A percentile compares a stretch with the other conserved stretches of the same genome.
Conservation (phyloP, 2,113 vertebrate species). For the Dendropsophus ebraccatus region DNA sequence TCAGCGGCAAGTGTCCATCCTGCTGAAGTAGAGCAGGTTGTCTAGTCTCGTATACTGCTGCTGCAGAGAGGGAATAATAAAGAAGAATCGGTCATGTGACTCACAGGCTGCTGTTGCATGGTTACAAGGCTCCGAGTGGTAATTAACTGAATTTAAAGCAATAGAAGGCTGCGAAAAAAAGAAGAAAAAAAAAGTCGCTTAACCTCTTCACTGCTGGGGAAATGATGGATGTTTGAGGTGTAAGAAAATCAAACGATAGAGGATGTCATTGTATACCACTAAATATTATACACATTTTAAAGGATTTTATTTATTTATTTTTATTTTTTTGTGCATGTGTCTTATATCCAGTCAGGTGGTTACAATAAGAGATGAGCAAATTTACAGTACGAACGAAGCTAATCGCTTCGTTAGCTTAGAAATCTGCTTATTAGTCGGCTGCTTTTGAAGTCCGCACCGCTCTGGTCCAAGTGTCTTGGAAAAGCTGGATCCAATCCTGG, state of each 20-base stretch:
- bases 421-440: too few species aligned
- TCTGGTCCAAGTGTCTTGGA: too few species aligned
- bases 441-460: too few species aligned
- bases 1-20: slow-evolving; percentile 78
- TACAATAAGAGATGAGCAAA: too few species aligned
- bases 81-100: slow-evolving; percentile 55
- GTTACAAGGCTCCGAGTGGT: slow-evolving; percentile 56
- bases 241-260: not conserved
- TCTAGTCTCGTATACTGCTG: slow-evolving; percentile 79
- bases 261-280: not conserved
- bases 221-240: not conserved
- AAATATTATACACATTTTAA: not conserved
- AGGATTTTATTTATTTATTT: not conserved
- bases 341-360: not conserved
- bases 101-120: slow-evolving; percentile 57
- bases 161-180: slow-evolving; percentile 39
- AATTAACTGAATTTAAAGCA: slow-evolving; percentile 60
- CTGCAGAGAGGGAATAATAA: slow-evolving; percentile 64
- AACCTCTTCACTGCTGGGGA: slow-evolving; percentile 41
- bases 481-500: too few species aligned
- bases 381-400: too few species aligned
- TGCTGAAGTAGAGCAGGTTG: slow-evolving; percentile 70
- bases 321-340: too few species aligned
- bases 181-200: slow-evolving; percentile 58
- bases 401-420: too few species aligned